Evolutionary conservation across 2,888 invertebrate species (phyloP), one percentile per base, ranked within the genome.

Genomic region (Drosophila rubida): DNA sequence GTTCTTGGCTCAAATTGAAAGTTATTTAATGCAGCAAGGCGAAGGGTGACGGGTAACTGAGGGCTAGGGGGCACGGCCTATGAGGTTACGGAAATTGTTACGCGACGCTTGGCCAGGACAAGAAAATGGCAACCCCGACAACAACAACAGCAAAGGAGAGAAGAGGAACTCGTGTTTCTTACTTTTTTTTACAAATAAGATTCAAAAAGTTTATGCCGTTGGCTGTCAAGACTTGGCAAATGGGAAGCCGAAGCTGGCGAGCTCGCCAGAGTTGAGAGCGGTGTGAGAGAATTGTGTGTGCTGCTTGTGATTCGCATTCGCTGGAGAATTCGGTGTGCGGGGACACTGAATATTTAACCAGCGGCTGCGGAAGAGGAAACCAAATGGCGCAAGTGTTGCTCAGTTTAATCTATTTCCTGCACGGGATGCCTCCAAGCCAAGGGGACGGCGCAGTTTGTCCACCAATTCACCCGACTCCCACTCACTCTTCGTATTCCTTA

Each of bases 201-300:
- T 79, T 85, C 87, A 75, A 88, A 88, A 88, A 88, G 66, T 87
- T 85, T 85, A 88, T 87, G 80, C 77, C 66, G 87, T 64, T 81
- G 73, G 64, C 73, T 84, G 87, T 84, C 81, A 87, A 59, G 69
- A 63, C 59, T 75, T 71, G 75, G 78, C 69, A 82, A 87, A 84
- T 72, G 68, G 80, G 65, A 66, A 69, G 42, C 65, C 49, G 37
- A 51, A 53, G 39, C 53, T 9, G 9, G 19, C 37, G n/a, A 30
- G 7, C 2, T 3, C 4, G 27, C n/a, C 9, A 8, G 35, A 13
- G 30, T 14, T 22, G 39, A 44, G 25, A 2, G 8, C 2, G 46
- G 11, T 9, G 46, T 8, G 25, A 0, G 19, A 13, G 50, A 2
- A n/a, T 9, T 7, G 5, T 32, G 37, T 32, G 69, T 58, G 54